Base-by-base conservation (phyloP, 2,113 vertebrate genomes). In the Triplophysa rosa region DNA sequence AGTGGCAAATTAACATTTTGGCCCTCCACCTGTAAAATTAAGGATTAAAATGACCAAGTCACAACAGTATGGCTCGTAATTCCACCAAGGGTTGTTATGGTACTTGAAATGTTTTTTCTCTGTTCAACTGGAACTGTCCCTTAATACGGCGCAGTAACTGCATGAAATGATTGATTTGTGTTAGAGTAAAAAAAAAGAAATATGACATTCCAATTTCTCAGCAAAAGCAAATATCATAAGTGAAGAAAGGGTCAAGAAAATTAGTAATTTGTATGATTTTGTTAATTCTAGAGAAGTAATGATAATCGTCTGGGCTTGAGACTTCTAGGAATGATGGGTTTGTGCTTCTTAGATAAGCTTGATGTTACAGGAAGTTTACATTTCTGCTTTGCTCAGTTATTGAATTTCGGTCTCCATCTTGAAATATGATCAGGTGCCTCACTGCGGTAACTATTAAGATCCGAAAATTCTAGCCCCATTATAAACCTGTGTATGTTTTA, bases 271-370 rank as follows among this genome's bases (percentile, higher is more conserved):
- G 49, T 37, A 58, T 8, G 11, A 45, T 69, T 68, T 69, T 52
- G 42, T 68, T 2, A 26, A 69, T 33, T 61, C 9, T 73, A 42
- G n/a, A 73, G 21, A 37, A 61, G 54, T 73, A 14, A 62, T 73
- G 21, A 33, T 45, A 59, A 59, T 45, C 16, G 29, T 2, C 17
- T 61, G 59, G 70, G 42, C 56, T 74, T 45, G 13, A 62, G 42
- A 40, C 1, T 63, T 74, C 45, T 74, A 47, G 58, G 37, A 47
- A 74, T 62, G 58, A 62, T 47, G 58, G 29, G 21, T 47, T 63
- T 62, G 14, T 63, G 16, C 72, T 62, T 62, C 56, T 26, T 74
- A 17, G 70, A 71, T 69, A 52, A 17, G 67, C n/a, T 54, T 49
- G 68, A 56, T 72, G 29, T 58, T 59, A 59, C 33, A 59, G 4